Evolutionary conservation across 2,113 vertebrate genomes (phyloP), one percentile per base, ranked within the genome.

Genomic region (Ceuthmochares aereus): DNA sequence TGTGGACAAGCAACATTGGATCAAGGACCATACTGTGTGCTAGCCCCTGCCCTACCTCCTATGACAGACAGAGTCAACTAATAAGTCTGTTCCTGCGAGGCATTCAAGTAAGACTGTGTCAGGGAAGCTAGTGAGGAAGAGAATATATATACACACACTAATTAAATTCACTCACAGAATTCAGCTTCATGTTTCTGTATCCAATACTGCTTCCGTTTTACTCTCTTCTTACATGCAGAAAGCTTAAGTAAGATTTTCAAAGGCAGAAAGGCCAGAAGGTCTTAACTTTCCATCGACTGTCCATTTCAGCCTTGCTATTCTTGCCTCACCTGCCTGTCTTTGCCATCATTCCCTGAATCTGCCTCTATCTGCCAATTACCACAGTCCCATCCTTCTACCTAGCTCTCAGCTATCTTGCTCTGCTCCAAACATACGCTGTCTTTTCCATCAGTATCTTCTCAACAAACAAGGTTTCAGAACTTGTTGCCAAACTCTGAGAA

Each of bases 81-180:
- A 2, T 22, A 23, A 51, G 20, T 34, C n/a, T 55, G 36, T 5
- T 75, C 82, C 66, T 43, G 8, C 13, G 25, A 60, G 55, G 20
- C 6, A 15, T 32, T 69, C 60, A 22, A 42, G 66, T 11, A 21
- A 43, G 63, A 16, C n/a, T 27, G 16, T 36, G 10, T 29, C 45
- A 36, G 45, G 55, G n/a, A 55, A 70, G 12, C 21, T 37, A 42
- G 36, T n/a, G 12, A 74, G 11, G 14, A 60, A 42, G 75, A 51
- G 7, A 63, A 56, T 2, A 56, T 19, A 29, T 42, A 58, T 0
- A 0, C 0, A 0, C 82, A n/a, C 29, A 42, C 21, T 18, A 40
- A 54, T 49, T 66, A 59, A 23, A 80, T 60, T 69, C 17, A 66
- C 29, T n/a, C 62, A 40, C 8, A 32, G 49, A 85, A 66, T 58